phyloP scores from a whole-genome alignment of 2,113 vertebrate genomes.

The Sturnira hondurensis region DNA sequence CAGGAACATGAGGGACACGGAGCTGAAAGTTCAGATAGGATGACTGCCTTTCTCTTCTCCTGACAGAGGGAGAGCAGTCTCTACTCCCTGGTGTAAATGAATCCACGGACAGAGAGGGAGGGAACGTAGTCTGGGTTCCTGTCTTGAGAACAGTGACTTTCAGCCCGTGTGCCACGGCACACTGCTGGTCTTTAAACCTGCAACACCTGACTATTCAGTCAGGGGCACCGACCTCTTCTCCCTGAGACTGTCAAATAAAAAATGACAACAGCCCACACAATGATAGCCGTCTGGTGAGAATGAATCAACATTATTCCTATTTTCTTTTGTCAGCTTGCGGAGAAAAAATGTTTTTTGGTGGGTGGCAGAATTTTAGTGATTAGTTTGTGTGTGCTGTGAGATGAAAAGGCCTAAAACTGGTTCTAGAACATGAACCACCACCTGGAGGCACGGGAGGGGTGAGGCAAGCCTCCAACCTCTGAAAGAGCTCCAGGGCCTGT shows the following conservation, averaged over 20 bases:
- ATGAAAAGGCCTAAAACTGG: not conserved
- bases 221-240: not conserved
- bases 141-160: not conserved
- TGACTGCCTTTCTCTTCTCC: not conserved
- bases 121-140: not conserved
- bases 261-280: not conserved
- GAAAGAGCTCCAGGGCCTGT: not conserved
- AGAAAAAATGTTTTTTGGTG: not conserved
- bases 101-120: not conserved
- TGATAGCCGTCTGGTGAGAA: not conserved
- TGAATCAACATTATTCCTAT: not conserved
- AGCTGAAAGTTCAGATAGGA: not conserved
- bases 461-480: not conserved
- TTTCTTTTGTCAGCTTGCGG: not conserved
- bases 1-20: not conserved
- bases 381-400: not conserved
- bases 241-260: not conserved
- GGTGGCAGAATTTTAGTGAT: not conserved
- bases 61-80: not conserved
- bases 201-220: not conserved
- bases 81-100: not conserved
- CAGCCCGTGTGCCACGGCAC: not conserved
- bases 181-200: too few species aligned
- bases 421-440: not conserved
- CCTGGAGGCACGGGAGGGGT: not conserved